Percentiles rank a stretch among this genome's conserved stretches.
These are phyloP conservation scores for Tenodera sinensis DNA, from an alignment of 2,888 invertebrate species.

Conservation along the genomic window DNA sequence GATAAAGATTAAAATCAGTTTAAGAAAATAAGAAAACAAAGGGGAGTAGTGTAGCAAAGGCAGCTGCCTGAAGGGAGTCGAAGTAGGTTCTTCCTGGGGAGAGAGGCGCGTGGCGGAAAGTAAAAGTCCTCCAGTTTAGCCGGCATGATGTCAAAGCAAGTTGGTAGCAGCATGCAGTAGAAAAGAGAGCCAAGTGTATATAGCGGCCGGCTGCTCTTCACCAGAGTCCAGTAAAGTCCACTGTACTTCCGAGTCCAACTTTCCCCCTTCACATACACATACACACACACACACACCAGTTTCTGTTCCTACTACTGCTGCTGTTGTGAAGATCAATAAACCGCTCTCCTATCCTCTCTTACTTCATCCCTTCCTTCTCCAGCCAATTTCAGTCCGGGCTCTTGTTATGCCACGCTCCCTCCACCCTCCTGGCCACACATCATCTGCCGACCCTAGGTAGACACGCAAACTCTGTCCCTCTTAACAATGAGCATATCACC, in stretches of 20 bases:
- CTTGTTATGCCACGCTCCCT: constrained; percentile 32
- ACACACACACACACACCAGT: neutral
- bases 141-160: neutral
- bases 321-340: constrained; percentile 25
- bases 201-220: neutral
- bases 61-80: neutral
- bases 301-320: constrained; percentile 13
- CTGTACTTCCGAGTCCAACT: constrained; percentile 5
- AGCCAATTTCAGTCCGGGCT: constrained; percentile 12
- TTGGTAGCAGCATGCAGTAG: neutral
- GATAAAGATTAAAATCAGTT: too few species aligned
- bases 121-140: neutral
- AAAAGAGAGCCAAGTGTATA: neutral
- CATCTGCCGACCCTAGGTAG: constrained; percentile 14
- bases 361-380: neutral
- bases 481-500: neutral
- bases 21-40: too few species aligned
- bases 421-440: constrained; percentile 31
- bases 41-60: too few species aligned
- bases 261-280: neutral
- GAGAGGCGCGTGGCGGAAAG: neutral
- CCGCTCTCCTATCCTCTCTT: constrained; percentile 4
- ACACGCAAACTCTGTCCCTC: neutral
- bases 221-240: constrained; percentile 14
- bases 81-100: neutral